Percentiles rank a stretch among this genome's conserved stretches.
Evolutionary conservation across 2,113 vertebrate species (phyloP).

Genomic region (Odocoileus virginianus): DNA sequence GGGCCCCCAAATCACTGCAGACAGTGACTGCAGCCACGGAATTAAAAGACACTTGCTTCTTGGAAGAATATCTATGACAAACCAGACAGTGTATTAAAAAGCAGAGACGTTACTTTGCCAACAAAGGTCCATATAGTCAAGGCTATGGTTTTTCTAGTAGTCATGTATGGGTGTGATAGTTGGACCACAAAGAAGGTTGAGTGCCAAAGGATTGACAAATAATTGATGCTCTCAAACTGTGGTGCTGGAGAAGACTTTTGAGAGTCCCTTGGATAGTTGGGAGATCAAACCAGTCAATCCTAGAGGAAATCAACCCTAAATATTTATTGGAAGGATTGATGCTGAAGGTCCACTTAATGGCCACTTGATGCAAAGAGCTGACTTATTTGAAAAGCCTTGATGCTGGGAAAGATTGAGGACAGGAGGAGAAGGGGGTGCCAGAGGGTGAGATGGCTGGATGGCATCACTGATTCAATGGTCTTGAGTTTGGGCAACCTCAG

Average conservation of each 20-base stretch:
- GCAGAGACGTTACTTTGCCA: not conserved
- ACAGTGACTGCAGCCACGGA: rapidly evolving
- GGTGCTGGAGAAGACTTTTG: not conserved
- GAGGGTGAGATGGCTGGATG: not conserved
- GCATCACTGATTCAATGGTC: not conserved
- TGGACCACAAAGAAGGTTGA: not conserved
- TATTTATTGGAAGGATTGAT: not conserved
- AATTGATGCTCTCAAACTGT: not conserved
- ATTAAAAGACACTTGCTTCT: not conserved
- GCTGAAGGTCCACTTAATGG: not conserved
- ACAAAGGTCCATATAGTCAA: not conserved
- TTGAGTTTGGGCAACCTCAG: not conserved
- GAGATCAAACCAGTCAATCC: not conserved
- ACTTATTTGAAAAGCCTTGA: not conserved
- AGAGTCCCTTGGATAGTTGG: not conserved
- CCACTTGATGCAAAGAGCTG: not conserved
- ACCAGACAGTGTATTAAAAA: not conserved
- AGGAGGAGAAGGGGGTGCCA: not conserved
- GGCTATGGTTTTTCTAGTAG: not conserved
- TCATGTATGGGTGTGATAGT: not conserved
- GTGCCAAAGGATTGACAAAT: rapidly evolving
- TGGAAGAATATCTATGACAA: not conserved
- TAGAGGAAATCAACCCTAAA: not conserved
- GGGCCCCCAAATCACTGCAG: not conserved
- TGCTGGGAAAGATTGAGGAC: not conserved